A percentile compares a stretch with the other conserved stretches of the same genome.
Evolutionary conservation across 1,140 invertebrate species (phyloP).

Genomic region (Temnothorax nylanderi): DNA sequence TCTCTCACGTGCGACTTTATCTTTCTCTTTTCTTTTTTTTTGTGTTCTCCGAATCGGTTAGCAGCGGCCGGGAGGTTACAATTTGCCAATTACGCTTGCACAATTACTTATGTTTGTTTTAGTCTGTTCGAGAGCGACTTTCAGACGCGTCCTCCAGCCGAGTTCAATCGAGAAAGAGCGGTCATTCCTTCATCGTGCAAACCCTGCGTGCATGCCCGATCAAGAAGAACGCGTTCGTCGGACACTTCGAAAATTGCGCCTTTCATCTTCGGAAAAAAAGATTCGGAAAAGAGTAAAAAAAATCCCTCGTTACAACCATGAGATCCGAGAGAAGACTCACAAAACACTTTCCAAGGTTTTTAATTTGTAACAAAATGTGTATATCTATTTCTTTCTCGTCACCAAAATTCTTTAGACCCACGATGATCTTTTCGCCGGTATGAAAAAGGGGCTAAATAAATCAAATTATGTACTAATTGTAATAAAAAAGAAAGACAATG

Average conservation of each 20-base stretch:
- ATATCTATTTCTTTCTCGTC: background rate
- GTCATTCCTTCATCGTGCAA: constrained; percentile 59
- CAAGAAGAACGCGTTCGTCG: constrained; percentile 58
- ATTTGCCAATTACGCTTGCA: constrained; percentile 68
- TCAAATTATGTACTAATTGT: background rate
- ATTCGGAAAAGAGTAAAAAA: constrained; percentile 9
- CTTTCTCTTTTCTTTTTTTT: constrained; percentile 47
- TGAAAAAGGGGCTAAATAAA: background rate
- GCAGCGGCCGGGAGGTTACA: constrained; percentile 73
- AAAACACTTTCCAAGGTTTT: constrained; percentile 6
- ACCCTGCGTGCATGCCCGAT: constrained; percentile 45
- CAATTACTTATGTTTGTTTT: constrained; percentile 36
- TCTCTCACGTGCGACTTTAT: constrained; percentile 32
- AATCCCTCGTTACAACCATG: background rate
- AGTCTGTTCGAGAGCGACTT: constrained; percentile 68
- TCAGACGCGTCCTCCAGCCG: constrained; percentile 50
- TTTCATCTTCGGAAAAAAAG: background rate
- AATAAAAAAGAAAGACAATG: background rate
- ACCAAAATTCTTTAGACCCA: constrained; percentile 26
- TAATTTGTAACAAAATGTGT: constrained; percentile 32
- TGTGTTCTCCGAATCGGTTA: constrained; percentile 70
- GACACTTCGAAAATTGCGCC: constrained; percentile 47
- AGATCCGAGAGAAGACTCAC: background rate
- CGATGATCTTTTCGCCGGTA: too few relatives aligned
- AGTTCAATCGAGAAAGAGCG: constrained; percentile 39